Conservation (phyloP, 2,888 invertebrate species). For the Spialia ferax region DNA sequence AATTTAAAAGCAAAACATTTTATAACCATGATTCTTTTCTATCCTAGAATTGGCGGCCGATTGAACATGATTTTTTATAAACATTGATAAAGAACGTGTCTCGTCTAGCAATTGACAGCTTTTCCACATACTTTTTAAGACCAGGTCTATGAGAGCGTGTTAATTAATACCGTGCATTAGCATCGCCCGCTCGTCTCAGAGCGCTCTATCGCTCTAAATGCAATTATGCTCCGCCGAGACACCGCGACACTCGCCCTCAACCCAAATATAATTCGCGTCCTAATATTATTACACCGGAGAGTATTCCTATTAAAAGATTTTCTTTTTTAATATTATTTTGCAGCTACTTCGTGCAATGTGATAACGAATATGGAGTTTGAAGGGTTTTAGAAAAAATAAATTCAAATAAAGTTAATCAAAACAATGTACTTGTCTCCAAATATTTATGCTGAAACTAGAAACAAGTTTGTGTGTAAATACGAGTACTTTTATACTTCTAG, state of each 20-base stretch:
- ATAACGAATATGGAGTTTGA: neutral
- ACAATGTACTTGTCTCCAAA: too few relatives aligned
- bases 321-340: constrained; percentile 42
- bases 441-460: too few relatives aligned
- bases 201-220: constrained; percentile 78
- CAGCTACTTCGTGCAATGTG: neutral
- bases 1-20: too few relatives aligned
- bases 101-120: too few relatives aligned
- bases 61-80: too few relatives aligned
- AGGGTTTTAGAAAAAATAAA: neutral
- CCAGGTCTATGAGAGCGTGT: too few relatives aligned
- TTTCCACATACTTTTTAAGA: too few relatives aligned
- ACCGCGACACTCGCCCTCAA: constrained; percentile 73
- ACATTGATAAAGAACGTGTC: too few relatives aligned
- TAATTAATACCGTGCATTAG: constrained; percentile 24
- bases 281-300: constrained; percentile 74
- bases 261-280: constrained; percentile 78
- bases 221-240: constrained; percentile 77
- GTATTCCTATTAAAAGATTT: constrained; percentile 77
- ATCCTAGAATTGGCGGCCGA: too few relatives aligned
- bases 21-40: too few relatives aligned
- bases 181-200: constrained; percentile 68
- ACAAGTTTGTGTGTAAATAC: too few relatives aligned
- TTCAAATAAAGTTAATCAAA: neutral
- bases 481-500: too few relatives aligned